These are phyloP conservation scores for Bombus breviceps DNA, from an alignment of 1,140 invertebrate genomes.

Conservation along the genomic window DNA sequence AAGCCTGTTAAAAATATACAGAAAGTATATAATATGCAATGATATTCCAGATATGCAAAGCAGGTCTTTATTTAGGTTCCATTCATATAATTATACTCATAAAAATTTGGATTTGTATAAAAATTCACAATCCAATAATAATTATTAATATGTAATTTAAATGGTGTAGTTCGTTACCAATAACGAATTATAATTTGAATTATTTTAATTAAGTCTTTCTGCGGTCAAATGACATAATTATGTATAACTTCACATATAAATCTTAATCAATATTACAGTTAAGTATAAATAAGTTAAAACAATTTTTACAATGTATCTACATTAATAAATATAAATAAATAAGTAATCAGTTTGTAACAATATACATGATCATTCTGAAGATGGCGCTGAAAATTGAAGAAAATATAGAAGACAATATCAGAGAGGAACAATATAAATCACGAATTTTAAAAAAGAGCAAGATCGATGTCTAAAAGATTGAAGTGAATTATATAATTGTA, in stretches of 20 bases:
- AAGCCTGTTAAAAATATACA: too few species aligned
- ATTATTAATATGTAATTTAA: neutral
- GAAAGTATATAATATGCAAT: too few species aligned
- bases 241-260: neutral
- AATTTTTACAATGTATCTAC: neutral
- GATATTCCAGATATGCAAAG: too few species aligned
- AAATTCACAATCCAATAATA: too few species aligned
- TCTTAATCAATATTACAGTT: neutral
- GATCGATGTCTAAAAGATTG: neutral
- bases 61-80: too few species aligned
- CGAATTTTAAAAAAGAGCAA: neutral
- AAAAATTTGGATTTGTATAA: too few species aligned
- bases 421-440: conserved; percentile 2
- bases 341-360: neutral
- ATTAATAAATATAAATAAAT: too few species aligned
- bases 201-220: neutral
- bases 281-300: neutral
- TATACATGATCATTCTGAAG: neutral
- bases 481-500: neutral
- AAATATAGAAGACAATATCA: neutral
- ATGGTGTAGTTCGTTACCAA: neutral
- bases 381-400: conserved; percentile 21
- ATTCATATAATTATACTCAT: too few species aligned
- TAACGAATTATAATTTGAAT: neutral
- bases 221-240: neutral